A percentile compares a stretch with the other conserved stretches of the same genome.
Evolutionary conservation across 2,113 vertebrate genomes (phyloP).

Genomic region (Otocyon megalotis): DNA sequence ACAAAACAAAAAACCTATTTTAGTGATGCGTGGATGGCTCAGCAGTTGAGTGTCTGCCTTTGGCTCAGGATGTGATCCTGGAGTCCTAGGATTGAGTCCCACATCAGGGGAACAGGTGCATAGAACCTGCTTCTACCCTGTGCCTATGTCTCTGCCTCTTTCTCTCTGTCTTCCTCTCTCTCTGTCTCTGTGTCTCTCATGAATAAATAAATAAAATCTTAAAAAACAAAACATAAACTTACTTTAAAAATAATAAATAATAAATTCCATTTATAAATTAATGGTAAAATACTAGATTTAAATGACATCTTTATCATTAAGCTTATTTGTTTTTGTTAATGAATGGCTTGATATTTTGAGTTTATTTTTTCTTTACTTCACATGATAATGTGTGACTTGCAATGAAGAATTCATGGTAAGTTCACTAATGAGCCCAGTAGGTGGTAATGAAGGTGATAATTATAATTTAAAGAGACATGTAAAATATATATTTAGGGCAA

Average conservation of each 20-base stretch:
- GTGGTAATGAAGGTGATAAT: not conserved
- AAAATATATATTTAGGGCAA: not conserved
- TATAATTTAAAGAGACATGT: not conserved
- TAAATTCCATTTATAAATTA: not conserved
- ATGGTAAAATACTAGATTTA: not conserved
- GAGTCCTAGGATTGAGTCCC: no score
- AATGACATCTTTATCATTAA: not conserved
- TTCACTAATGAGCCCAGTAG: not conserved
- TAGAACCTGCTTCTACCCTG: no score
- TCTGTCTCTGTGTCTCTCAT: no score
- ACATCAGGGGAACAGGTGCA: no score
- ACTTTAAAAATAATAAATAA: no score
- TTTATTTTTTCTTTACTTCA: conserved; percentile 23
- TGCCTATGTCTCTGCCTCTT: no score
- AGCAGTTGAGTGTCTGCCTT: no score
- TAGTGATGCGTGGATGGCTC: no score
- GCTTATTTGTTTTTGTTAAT: not conserved
- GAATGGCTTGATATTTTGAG: not conserved
- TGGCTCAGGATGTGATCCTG: no score
- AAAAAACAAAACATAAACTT: not conserved
- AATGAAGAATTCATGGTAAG: conserved; percentile 2
- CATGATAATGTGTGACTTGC: not conserved
- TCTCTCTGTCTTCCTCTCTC: no score
- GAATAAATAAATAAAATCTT: no score
- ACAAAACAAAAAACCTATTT: not conserved